These are phyloP conservation scores for Elgaria multicarinata DNA, from an alignment of 2,113 vertebrate genomes.

Conservation along the genomic window DNA sequence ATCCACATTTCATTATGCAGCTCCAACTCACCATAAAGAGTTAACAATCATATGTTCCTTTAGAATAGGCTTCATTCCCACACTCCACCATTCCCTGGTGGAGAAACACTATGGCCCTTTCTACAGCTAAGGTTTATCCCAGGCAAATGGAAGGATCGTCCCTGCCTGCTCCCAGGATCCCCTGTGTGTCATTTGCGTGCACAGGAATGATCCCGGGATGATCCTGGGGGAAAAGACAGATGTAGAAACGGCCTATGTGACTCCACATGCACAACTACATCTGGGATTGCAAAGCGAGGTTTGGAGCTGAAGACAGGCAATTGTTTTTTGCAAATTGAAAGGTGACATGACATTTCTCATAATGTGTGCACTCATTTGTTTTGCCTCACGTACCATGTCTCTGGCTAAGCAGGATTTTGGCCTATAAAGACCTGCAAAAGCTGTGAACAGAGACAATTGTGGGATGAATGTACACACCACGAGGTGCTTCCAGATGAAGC, in stretches of 20 bases:
- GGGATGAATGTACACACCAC: background rate
- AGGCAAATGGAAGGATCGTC: too few relatives aligned
- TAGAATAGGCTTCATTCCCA: background rate
- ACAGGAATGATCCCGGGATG: too few relatives aligned
- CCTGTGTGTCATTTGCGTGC: too few relatives aligned
- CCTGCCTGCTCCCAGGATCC: too few relatives aligned
- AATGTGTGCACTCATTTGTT: background rate
- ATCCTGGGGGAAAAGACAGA: too few relatives aligned
- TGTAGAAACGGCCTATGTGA: too few relatives aligned
- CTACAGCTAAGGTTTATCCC: too few relatives aligned
- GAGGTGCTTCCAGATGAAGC: too few relatives aligned
- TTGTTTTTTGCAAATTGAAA: background rate
- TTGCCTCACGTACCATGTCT: background rate
- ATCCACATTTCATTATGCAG: constrained; percentile 41
- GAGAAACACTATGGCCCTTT: background rate
- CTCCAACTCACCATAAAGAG: constrained; percentile 10
- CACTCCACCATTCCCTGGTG: background rate
- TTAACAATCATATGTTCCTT: too few relatives aligned
- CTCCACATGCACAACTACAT: background rate
- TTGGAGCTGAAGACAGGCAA: background rate
- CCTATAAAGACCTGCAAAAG: background rate
- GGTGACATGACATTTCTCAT: background rate
- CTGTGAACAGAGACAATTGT: background rate
- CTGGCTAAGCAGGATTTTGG: background rate
- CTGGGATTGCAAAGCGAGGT: background rate